These are phyloP conservation scores for Ceriagrion tenellum DNA, from an alignment of 2,888 invertebrate genomes.

Conservation along the genomic window DNA sequence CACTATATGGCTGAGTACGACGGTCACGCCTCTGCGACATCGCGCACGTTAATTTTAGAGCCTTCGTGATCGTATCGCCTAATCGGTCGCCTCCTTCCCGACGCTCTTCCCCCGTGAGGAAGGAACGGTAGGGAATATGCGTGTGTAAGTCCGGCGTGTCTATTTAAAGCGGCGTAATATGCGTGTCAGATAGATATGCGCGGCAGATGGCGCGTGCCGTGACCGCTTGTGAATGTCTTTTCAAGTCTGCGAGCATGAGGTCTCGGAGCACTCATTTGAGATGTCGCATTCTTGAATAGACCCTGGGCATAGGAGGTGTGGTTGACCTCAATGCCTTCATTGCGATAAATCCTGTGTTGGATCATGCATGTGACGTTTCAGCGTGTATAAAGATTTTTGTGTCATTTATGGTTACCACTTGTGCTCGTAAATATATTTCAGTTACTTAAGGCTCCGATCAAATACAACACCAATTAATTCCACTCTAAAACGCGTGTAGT, in stretches of 20 bases:
- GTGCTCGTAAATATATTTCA: too few relatives aligned
- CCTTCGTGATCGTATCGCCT: background rate
- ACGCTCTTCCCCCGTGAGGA: background rate
- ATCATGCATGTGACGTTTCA: too few relatives aligned
- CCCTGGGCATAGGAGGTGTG: background rate
- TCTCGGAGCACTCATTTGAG: background rate
- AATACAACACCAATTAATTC: too few relatives aligned
- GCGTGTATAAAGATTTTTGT: too few relatives aligned
- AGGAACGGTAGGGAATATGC: background rate
- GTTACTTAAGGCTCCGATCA: too few relatives aligned
- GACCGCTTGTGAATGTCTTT: background rate
- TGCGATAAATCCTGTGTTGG: too few relatives aligned
- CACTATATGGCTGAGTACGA: background rate
- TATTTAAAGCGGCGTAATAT: background rate
- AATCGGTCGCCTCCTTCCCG: background rate
- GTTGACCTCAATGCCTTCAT: background rate
- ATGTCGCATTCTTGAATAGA: background rate
- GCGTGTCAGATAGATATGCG: slow-evolving; percentile 3
- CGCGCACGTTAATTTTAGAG: background rate
- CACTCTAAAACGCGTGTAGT: too few relatives aligned
- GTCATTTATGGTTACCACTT: too few relatives aligned
- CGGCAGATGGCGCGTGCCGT: slow-evolving; percentile 15
- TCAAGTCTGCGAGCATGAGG: background rate
- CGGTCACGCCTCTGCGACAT: background rate
- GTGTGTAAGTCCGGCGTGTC: background rate